A percentile compares a stretch with the other conserved stretches of the same genome.
phyloP scores from a whole-genome alignment of 2,113 vertebrate species.

The Mugil cephalus region DNA sequence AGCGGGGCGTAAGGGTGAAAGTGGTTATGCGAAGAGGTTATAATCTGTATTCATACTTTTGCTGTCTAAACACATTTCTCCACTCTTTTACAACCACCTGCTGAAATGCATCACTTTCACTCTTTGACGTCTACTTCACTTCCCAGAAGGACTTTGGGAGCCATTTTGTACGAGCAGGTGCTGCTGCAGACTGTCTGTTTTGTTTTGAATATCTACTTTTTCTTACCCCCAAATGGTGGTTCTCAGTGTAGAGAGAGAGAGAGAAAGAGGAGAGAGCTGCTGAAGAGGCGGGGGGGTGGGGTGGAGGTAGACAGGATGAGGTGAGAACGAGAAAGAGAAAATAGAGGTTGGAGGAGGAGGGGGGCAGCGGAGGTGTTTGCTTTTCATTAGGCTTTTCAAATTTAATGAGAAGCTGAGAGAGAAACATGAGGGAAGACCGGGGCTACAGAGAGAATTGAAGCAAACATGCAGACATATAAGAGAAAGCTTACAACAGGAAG shows the following conservation, averaged over 20 bases:
- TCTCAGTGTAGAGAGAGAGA: neutral
- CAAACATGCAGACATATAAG: neutral
- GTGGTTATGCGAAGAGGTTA: conserved; percentile 4
- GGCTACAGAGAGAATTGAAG: neutral
- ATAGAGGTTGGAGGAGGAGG: conserved; percentile 18
- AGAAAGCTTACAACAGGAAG: neutral
- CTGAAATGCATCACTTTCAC: conserved; percentile 2
- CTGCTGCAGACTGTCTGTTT: conserved; percentile 39
- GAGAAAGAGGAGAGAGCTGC: neutral
- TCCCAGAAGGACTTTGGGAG: conserved; percentile 29
- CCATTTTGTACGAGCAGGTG: conserved; percentile 62
- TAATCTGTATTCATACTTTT: neutral
- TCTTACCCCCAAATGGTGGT: conserved; percentile 48
- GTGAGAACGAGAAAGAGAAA: neutral
- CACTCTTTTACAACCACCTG: neutral
- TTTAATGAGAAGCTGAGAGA: conserved; percentile 41
- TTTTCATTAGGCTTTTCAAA: conserved; percentile 57
- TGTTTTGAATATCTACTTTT: neutral
- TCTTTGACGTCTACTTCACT: neutral
- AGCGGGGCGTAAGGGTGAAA: too few species aligned
- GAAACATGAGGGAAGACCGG: conserved; percentile 26
- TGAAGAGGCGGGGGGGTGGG: conserved; percentile 14
- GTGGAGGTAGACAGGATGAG: conserved; percentile 10
- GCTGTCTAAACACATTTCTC: conserved; percentile 17
- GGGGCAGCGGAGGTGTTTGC: conserved; percentile 28